phyloP scores from a whole-genome alignment of 2,888 invertebrate genomes.

The Ophraella communa region DNA sequence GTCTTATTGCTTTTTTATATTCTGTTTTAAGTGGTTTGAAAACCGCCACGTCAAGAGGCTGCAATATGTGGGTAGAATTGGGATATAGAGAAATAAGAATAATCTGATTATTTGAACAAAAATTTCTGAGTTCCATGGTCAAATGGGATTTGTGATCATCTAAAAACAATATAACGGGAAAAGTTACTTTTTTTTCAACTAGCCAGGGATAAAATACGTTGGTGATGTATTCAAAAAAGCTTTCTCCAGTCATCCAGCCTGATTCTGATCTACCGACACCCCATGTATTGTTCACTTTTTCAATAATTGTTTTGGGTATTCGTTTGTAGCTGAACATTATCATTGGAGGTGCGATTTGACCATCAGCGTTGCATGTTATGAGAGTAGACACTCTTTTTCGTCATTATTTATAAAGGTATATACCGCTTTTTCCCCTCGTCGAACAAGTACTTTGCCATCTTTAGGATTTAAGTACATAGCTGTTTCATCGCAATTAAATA shows the following conservation, averaged over 20 bases:
- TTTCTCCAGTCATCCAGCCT: constrained; percentile 57
- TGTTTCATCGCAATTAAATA: too few relatives aligned
- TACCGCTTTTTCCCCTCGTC: constrained; percentile 10
- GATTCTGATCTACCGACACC: constrained; percentile 54
- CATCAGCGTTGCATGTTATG: constrained; percentile 42
- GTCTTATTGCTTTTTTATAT: constrained; percentile 47
- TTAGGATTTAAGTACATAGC: too few relatives aligned
- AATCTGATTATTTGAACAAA: constrained; percentile 53
- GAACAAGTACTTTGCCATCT: too few relatives aligned
- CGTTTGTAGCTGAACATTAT: constrained; percentile 45
- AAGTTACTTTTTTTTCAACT: constrained; percentile 10
- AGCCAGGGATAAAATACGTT: constrained; percentile 56
- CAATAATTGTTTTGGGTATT: constrained; percentile 11
- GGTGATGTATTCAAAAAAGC: constrained; percentile 54
- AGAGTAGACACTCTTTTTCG: constrained; percentile 43
- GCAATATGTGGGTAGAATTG: constrained; percentile 55
- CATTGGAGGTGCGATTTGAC: constrained; percentile 37
- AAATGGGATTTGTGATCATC: constrained; percentile 56
- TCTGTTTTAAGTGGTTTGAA: constrained; percentile 50
- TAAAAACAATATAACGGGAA: constrained; percentile 52
- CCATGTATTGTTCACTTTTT: not conserved
- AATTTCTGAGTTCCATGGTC: constrained; percentile 51
- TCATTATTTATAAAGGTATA: constrained; percentile 39
- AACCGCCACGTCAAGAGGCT: constrained; percentile 54
- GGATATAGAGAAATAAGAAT: constrained; percentile 51